Evolutionary conservation across 2,888 invertebrate species (phyloP), one percentile per base, ranked within the genome.

Genomic region (Malthinus flaveolus): DNA sequence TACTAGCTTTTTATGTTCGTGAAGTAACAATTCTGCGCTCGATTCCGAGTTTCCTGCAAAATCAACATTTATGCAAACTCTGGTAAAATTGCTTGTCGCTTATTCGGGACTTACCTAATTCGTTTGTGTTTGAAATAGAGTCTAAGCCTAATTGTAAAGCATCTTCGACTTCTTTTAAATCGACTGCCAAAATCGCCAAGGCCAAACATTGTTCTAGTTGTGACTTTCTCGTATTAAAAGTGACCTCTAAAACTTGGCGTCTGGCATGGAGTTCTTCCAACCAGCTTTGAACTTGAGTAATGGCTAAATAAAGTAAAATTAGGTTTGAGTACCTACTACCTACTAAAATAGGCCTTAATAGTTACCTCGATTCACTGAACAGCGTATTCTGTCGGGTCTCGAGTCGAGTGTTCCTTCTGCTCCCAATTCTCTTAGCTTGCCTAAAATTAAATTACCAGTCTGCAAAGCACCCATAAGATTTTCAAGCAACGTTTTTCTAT

Each of bases 141-240:
- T 83, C 81, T 49, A 83, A 81, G 64, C 85, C 80, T 52, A 82
- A 81, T 52, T 79, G 79, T 11, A 89, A 74, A 42, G 82, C 79
- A 12, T 84, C 81, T 69, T 88, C 87, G 32, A 90, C 76, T 64
- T 86, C 84, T 46, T 84, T 80, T 49, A 92, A 80, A 74, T 91
- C 92, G 45, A 85, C 84, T 47, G 90, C 89, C 34, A 92, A 79
- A 67, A 90, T 79, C 46, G 89, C 87, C 56, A 91, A 78, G 34
- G 89, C 89, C 59, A 91, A 79, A 68, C 90, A 89, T 75, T 92
- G 91, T 72, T 92, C 91, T 68, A 93, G 80, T 73, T 90, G 87
- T 6, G 84, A 83, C 76, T 90, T 90, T 65, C 90, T 81, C 66
- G 83, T 84, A 66, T 84, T 84, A 80, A 88, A 88, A 36, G 84